These are phyloP conservation scores for Sicus ferrugineus DNA, from an alignment of 2,888 invertebrate genomes.

Conservation along the genomic window DNA sequence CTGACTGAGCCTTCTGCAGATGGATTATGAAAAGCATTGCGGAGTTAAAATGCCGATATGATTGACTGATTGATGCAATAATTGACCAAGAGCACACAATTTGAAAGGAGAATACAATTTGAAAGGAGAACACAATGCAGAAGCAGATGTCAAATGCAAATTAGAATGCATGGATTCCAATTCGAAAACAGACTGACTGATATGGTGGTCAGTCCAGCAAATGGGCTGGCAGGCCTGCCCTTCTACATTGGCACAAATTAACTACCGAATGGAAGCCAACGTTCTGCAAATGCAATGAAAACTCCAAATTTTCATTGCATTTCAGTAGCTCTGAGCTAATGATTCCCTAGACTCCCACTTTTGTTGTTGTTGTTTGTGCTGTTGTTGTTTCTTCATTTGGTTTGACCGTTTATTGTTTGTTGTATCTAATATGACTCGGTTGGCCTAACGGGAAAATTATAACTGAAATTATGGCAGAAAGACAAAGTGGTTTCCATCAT, in stretches of 20 bases:
- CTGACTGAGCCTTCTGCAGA: conserved; percentile 5
- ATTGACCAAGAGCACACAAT: background rate
- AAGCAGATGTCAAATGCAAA: background rate
- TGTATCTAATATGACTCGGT: background rate
- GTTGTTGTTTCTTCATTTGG: background rate
- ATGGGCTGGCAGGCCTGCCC: background rate
- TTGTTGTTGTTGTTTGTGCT: background rate
- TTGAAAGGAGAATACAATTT: background rate
- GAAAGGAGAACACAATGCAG: background rate
- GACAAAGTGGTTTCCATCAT: background rate
- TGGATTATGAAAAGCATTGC: conserved; percentile 15
- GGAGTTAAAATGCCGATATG: background rate
- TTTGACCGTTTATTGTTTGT: background rate
- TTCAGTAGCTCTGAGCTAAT: background rate
- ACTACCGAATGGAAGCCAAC: background rate
- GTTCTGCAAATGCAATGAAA: background rate
- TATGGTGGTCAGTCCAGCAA: background rate
- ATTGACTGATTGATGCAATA: background rate
- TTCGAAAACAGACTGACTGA: too few species aligned
- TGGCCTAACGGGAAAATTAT: background rate
- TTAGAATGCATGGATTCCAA: background rate
- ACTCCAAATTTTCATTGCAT: background rate
- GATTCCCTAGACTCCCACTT: background rate
- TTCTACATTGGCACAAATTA: background rate
- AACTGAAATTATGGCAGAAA: background rate